A percentile compares a stretch with the other conserved stretches of the same genome.
These are phyloP conservation scores for Miniopterus natalensis DNA, from an alignment of 2,113 vertebrate genomes.

Conservation along the genomic window DNA sequence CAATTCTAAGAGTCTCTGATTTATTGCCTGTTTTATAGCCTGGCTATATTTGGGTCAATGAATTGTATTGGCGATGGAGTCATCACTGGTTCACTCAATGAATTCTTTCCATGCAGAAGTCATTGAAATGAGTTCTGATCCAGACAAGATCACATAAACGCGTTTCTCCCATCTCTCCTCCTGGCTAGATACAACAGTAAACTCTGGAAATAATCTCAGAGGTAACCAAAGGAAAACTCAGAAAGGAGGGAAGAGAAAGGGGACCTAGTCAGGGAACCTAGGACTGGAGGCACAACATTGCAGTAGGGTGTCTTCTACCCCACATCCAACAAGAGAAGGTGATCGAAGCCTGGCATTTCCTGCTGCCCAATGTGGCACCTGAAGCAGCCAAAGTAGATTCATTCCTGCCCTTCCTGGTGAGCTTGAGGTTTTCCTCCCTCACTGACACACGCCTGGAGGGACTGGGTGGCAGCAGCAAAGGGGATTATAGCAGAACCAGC, in stretches of 20 bases:
- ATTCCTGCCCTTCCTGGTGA: background rate
- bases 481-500: background rate
- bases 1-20: background rate
- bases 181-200: background rate
- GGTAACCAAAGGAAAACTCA: background rate
- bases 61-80: background rate
- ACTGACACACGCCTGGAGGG: background rate
- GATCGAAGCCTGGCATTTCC: background rate
- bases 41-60: background rate
- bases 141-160: background rate
- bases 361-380: background rate
- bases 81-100: background rate
- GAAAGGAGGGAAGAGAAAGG: background rate
- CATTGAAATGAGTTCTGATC: background rate
- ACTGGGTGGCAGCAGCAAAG: background rate
- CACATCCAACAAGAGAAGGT: background rate
- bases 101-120: background rate
- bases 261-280: background rate
- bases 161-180: background rate
- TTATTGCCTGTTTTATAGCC: background rate
- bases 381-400: background rate
- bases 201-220: background rate
- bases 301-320: background rate
- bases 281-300: background rate
- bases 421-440: background rate